Conservation (phyloP, 2,888 invertebrate genomes). For the Phlogophora meticulosa region DNA sequence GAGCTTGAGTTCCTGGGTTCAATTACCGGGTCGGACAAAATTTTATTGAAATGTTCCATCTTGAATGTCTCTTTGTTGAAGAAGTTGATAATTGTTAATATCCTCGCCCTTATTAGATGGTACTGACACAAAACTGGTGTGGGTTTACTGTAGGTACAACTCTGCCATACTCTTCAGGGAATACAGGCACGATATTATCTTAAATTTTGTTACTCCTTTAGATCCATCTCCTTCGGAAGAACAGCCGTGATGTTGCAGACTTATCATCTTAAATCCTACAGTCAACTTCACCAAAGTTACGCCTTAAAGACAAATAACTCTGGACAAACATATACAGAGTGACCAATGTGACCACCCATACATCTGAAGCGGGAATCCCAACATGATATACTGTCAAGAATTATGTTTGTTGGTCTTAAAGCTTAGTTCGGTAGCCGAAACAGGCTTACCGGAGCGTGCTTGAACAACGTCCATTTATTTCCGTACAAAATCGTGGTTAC, state of each 20-base stretch:
- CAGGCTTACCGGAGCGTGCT: slow-evolving; percentile 39
- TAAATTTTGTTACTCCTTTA: too few relatives aligned
- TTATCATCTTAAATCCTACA: not conserved
- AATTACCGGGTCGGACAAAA: too few relatives aligned
- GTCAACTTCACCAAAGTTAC: slow-evolving; percentile 3
- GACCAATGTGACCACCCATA: slow-evolving; percentile 24
- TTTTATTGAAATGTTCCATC: too few relatives aligned
- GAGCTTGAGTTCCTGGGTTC: too few relatives aligned
- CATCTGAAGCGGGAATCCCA: slow-evolving; percentile 41
- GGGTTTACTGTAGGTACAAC: too few relatives aligned
- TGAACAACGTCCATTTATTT: slow-evolving; percentile 47
- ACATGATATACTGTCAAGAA: slow-evolving; percentile 43
- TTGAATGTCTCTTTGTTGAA: too few relatives aligned
- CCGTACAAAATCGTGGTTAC: slow-evolving; percentile 49
- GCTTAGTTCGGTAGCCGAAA: slow-evolving; percentile 43
- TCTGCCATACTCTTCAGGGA: too few relatives aligned
- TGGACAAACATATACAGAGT: slow-evolving; percentile 9
- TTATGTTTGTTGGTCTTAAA: slow-evolving; percentile 44
- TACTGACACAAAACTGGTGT: too few relatives aligned
- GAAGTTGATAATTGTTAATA: too few relatives aligned
- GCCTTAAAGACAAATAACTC: slow-evolving; percentile 17
- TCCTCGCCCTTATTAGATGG: too few relatives aligned
- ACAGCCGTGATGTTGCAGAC: slow-evolving; percentile 1
- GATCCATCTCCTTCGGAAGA: too few relatives aligned
- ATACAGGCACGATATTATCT: too few relatives aligned